phyloP scores from a whole-genome alignment of 2,797 vertebrate species.

The Microchirus variegatus region DNA sequence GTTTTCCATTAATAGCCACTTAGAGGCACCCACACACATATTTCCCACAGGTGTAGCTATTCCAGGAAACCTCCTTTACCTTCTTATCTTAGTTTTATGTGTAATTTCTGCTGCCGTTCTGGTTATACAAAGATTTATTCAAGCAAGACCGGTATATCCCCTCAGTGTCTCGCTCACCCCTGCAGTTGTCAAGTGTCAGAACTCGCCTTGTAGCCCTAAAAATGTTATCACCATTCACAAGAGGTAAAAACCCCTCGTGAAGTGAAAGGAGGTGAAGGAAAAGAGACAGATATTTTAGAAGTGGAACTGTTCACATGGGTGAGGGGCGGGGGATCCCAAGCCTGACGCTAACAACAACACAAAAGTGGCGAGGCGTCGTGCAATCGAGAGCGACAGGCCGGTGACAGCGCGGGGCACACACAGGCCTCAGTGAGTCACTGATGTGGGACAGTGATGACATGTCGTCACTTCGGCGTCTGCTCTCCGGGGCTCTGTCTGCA shows the following conservation, averaged over 20 bases:
- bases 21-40: conserved; percentile 25
- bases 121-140: conserved; percentile 8
- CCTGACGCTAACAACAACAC: conserved; percentile 50
- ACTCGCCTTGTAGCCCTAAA: too few species aligned
- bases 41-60: conserved; percentile 46
- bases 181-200: too few species aligned
- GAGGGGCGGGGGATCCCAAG: too few species aligned
- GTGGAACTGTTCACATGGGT: too few species aligned
- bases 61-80: conserved; percentile 37
- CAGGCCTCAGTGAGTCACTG: conserved; percentile 73
- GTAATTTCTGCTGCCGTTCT: conserved; percentile 19
- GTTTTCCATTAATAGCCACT: conserved; percentile 51
- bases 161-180: too few species aligned
- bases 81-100: conserved; percentile 28
- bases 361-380: conserved; percentile 35
- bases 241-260: too few species aligned
- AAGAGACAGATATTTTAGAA: too few species aligned
- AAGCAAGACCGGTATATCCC: too few species aligned
- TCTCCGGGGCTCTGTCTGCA: conserved; percentile 64
- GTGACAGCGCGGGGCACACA: conserved; percentile 71
- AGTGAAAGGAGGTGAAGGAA: too few species aligned
- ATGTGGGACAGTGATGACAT: conserved; percentile 75
- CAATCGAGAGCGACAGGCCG: conserved; percentile 67
- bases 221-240: too few species aligned
- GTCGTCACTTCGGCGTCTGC: conserved; percentile 64